phyloP scores from a whole-genome alignment of 2,797 vertebrate species.

The Myotis myotis region DNA sequence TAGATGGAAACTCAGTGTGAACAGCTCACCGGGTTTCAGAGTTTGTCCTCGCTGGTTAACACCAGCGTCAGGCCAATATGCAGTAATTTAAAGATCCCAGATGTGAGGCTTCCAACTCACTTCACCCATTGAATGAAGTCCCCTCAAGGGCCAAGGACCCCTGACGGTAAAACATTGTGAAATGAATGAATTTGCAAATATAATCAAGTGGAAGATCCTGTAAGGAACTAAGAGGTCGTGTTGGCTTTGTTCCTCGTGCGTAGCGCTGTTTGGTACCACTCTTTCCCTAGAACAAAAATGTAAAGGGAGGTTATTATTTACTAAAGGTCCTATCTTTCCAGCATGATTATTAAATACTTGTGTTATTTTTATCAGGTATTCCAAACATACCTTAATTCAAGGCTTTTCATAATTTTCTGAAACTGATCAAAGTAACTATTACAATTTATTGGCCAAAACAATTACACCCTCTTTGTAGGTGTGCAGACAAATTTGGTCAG shows the following conservation, averaged over 20 bases:
- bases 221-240: neutral
- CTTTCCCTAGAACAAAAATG: constrained; percentile 14
- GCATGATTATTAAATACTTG: constrained; percentile 26
- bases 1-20: neutral
- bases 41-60: neutral
- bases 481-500: neutral
- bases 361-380: neutral
- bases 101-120: neutral
- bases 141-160: neutral
- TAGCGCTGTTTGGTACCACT: neutral
- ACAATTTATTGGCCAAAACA: neutral
- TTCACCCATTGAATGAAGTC: neutral
- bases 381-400: neutral
- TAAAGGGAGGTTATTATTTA: constrained; percentile 1
- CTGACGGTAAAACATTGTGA: neutral
- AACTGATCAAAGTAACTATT: neutral
- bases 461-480: neutral
- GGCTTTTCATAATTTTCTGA: neutral
- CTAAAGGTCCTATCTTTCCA: neutral
- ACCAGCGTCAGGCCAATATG: neutral
- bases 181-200: neutral
- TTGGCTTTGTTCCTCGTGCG: neutral
- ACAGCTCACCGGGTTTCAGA: neutral
- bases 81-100: neutral
- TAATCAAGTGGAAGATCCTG: neutral